Evolutionary conservation across 1,140 invertebrate genomes (phyloP), one percentile per base, ranked within the genome.

Genomic region (Drosophila paulistorum): DNA sequence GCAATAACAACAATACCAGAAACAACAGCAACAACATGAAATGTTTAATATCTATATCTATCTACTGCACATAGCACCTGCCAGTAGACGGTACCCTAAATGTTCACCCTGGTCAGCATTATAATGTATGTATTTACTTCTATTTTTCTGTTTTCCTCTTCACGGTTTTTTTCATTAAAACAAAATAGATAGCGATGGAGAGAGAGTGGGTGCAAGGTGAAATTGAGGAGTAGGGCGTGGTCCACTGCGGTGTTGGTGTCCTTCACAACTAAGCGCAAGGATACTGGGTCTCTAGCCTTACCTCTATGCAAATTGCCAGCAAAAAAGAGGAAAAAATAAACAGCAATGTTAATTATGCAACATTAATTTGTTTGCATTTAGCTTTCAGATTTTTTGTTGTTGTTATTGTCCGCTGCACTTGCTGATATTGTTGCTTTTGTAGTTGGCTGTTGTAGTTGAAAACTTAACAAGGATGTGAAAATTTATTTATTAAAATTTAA

Each of bases 401-500:
- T 51, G 45, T 11, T 75, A 65, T 59, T 64, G 17, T 26, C 45
- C 65, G 51, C 35, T 62, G 45, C 42, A 57, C 26, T 65, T 65
- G 58, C 20, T 67, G 39, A 7, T 45, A 51, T 26, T 59, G 35
- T 14, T 61, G 72, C n/a, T 48, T 30, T 14, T 65, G 65, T 66
- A 55, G 61, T 60, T 17, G 11, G 11, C 33, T 64, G 39, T 39
- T 69, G 65, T 76, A 62, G 76, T 69, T 70, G 69, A 42, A 71
- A 77, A 75, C 85, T 89, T 89, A 89, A 89, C 80, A 89, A 89
- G 84, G 84, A 89, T 89, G 84, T 89, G 77, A 90, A 89, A 82
- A 89, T 89, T 89, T 89, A 84, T 90, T 89, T 89, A 89, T 87
- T 87, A 87, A 87, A 87, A 89, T 89, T 87, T 76, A 89, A 89